Conservation (phyloP, 2,888 invertebrate species). For the Cremastinae sp. region DNA sequence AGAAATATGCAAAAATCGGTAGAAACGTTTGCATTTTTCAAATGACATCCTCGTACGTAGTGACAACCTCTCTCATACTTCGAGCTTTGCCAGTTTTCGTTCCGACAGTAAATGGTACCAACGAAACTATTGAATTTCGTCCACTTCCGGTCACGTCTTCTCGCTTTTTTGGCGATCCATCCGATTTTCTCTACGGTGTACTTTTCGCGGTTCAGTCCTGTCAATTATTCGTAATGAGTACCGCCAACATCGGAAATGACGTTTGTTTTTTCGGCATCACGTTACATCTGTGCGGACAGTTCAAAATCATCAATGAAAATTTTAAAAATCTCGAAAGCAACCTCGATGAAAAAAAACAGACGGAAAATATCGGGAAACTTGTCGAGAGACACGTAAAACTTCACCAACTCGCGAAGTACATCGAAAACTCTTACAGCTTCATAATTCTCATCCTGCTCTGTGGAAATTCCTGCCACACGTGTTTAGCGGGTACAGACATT, state of each 20-base stretch:
- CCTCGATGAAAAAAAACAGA: background rate
- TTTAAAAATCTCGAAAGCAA: slow-evolving; percentile 27
- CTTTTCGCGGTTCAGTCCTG: slow-evolving; percentile 49
- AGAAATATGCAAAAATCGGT: slow-evolving; percentile 31
- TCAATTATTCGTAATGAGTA: slow-evolving; percentile 53
- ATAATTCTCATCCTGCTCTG: slow-evolving; percentile 52
- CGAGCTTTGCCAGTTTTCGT: slow-evolving; percentile 8
- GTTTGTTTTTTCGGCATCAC: slow-evolving; percentile 51
- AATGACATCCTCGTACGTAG: slow-evolving; percentile 35
- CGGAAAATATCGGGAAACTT: slow-evolving; percentile 9
- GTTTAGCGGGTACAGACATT: slow-evolving; percentile 41
- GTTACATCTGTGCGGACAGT: slow-evolving; percentile 59
- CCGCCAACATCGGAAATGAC: slow-evolving; percentile 52
- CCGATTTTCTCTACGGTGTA: slow-evolving; percentile 35
- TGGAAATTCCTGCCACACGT: slow-evolving; percentile 50
- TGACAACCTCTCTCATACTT: slow-evolving; percentile 2
- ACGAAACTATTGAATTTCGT: background rate
- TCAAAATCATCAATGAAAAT: slow-evolving; percentile 43
- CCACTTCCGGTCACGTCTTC: slow-evolving; percentile 46
- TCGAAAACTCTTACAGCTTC: slow-evolving; percentile 57
- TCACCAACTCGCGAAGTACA: slow-evolving; percentile 35
- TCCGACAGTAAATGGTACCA: background rate
- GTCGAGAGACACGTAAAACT: slow-evolving; percentile 47
- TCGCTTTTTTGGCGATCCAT: slow-evolving; percentile 36
- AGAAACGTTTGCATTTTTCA: slow-evolving; percentile 44